phyloP scores from a whole-genome alignment of 2,113 vertebrate genomes.

The Speoplatyrhinus poulsoni region DNA sequence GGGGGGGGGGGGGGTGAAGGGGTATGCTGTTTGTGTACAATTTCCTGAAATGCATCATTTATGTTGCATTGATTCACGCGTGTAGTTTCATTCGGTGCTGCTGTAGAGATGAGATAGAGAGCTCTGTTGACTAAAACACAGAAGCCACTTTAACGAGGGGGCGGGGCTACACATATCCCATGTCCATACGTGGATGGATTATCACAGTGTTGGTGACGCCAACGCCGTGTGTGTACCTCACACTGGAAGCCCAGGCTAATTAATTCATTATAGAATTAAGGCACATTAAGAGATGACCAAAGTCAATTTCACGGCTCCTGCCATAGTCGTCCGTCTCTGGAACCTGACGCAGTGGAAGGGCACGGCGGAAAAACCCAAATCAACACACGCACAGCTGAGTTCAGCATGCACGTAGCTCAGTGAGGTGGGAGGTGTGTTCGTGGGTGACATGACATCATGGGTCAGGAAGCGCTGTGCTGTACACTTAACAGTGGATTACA shows the following conservation, averaged over 20 bases:
- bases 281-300: conserved; percentile 57
- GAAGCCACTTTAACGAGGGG: conserved; percentile 1
- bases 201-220: conserved; percentile 27
- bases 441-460: no score
- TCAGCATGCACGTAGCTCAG: no score
- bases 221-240: conserved; percentile 1
- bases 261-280: conserved; percentile 62
- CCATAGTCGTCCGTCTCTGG: conserved; percentile 33
- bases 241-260: conserved; percentile 56
- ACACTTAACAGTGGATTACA: no score
- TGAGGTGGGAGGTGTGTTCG: no score
- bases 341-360: conserved; percentile 41
- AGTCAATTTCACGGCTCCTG: conserved; percentile 58
- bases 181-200: conserved; percentile 46
- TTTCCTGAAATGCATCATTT: conserved; percentile 52
- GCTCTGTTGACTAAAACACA: no score
- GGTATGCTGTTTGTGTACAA: conserved; percentile 55
- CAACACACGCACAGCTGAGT: not conserved
- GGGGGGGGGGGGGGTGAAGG: conserved; percentile 1
- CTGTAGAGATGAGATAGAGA: no score
- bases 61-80: not conserved
- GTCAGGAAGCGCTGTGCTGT: not conserved
- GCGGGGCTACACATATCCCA: conserved; percentile 9
- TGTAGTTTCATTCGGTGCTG: not conserved
- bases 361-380: not conserved